Evolutionary conservation across 2,888 invertebrate species (phyloP).

Genomic region (Digitonthophagus gazella): DNA sequence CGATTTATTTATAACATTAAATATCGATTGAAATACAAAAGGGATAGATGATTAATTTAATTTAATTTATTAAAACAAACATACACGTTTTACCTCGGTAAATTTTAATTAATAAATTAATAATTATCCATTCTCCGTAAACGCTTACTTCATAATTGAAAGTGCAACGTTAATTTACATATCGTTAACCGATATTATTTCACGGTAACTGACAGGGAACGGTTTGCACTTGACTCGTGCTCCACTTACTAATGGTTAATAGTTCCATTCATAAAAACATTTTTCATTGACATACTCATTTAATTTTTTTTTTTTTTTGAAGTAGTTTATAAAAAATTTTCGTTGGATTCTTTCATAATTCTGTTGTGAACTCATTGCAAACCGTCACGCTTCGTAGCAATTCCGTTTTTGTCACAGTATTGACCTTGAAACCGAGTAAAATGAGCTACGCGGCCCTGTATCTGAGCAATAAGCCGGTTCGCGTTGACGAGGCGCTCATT

Average conservation of each 20-base stretch:
- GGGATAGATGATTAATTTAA: too few relatives aligned
- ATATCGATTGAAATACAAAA: too few relatives aligned
- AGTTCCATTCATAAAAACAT: background rate
- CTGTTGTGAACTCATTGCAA: background rate
- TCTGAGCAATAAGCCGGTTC: background rate
- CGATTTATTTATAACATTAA: too few relatives aligned
- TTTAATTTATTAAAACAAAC: too few relatives aligned
- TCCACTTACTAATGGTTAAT: background rate
- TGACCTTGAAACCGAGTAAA: background rate
- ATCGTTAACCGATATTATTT: background rate
- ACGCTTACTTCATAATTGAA: background rate
- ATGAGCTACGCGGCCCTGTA: background rate
- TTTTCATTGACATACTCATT: background rate
- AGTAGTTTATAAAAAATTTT: too few relatives aligned
- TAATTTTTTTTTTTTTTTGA: too few relatives aligned
- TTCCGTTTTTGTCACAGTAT: background rate
- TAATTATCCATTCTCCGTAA: background rate
- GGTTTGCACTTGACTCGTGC: background rate
- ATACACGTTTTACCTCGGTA: too few relatives aligned
- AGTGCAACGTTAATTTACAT: background rate
- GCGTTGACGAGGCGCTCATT: background rate
- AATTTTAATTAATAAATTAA: background rate
- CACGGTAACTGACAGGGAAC: background rate
- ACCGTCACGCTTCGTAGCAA: background rate
- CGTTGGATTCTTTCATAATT: background rate